phyloP scores from a whole-genome alignment of 1,140 invertebrate species.

The Drosophila pseudoananassae region DNA sequence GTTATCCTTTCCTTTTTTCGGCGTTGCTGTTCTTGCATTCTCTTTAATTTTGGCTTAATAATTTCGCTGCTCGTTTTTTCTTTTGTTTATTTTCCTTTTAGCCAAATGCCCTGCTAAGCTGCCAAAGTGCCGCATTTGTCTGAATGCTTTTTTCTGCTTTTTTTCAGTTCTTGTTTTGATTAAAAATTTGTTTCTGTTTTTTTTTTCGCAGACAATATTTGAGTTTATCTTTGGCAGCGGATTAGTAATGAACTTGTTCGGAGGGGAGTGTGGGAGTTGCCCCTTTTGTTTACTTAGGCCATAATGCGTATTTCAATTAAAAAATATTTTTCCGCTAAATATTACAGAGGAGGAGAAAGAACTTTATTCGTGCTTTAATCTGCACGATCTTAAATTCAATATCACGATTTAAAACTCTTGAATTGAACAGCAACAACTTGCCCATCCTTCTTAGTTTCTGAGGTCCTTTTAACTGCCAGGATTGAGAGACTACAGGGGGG shows the following conservation, averaged over 20 bases:
- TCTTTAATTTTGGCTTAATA: conserved; percentile 71
- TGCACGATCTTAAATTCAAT: not conserved
- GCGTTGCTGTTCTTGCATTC: conserved; percentile 29
- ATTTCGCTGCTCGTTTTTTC: conserved; percentile 46
- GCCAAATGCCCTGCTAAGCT: conserved; percentile 69
- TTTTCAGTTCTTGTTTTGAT: conserved; percentile 62
- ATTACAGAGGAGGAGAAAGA: conserved; percentile 16
- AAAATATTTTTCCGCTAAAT: conserved; percentile 55
- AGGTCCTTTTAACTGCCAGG: not conserved
- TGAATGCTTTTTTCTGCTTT: conserved; percentile 24
- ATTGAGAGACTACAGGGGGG: conserved; percentile 5
- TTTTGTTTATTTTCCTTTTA: conserved; percentile 76
- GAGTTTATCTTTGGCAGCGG: conserved; percentile 71
- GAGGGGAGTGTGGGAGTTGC: conserved; percentile 1
- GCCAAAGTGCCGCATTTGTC: conserved; percentile 75
- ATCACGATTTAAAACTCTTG: conserved; percentile 16
- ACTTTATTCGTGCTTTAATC: not conserved
- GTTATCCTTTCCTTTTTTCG: conserved; percentile 44
- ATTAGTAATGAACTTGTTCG: conserved; percentile 74
- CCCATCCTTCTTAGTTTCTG: conserved; percentile 10
- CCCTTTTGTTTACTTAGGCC: conserved; percentile 72
- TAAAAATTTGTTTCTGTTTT: conserved; percentile 60
- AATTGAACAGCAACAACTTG: conserved; percentile 16
- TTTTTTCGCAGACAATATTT: conserved; percentile 40
- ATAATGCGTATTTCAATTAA: conserved; percentile 72